Base-by-base conservation (phyloP, 2,888 invertebrate species). In the Abscondita cerata region DNA sequence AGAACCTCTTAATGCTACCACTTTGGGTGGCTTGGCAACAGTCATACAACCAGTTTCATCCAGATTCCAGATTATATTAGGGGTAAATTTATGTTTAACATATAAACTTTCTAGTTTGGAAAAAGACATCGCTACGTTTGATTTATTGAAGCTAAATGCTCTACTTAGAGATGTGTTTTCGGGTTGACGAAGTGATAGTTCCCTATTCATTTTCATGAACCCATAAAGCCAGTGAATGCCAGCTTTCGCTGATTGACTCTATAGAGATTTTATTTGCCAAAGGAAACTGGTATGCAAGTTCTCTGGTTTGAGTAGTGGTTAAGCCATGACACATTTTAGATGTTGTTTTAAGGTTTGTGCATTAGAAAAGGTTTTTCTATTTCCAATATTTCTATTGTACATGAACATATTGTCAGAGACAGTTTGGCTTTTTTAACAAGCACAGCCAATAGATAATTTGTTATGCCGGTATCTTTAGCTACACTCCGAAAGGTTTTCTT, bases 271-370 rank as follows among this genome's bases (percentile, higher is more conserved):
- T 61, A 57, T 15, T 31, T 18, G 18, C 36, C 16, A 53, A n/a
- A n/a, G 59, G 9, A 59, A 56, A 59, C 25, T 59, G 56, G 44
- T 59, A 59, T 34, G 55, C 46, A 20, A 58, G 46, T 31, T 59
- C 46, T 46, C 46, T 59, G 11, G 60, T 56, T 36, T 59, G 60
- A 64, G 18, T 57, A 62, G 56, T 68, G 54, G 38, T 68, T 44
- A 59, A 50, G 9, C 59, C 62, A 44, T 57, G 50, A 41, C 51
- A 61, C 61, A 61, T 61, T 44, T 61, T 57, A 44, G 56, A 57
- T 6, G 51, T 40, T 20, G 56, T 61, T 52, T 44, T 38, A 16
- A n/a, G n/a, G n/a, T n/a, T n/a, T n/a, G n/a, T n/a, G n/a, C n/a
- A n/a, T n/a, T n/a, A n/a, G n/a, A n/a, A n/a, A n/a, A n/a, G n/a